Evolutionary conservation across 2,113 vertebrate genomes (phyloP).

Genomic region (Campylomormyrus tamandua): DNA sequence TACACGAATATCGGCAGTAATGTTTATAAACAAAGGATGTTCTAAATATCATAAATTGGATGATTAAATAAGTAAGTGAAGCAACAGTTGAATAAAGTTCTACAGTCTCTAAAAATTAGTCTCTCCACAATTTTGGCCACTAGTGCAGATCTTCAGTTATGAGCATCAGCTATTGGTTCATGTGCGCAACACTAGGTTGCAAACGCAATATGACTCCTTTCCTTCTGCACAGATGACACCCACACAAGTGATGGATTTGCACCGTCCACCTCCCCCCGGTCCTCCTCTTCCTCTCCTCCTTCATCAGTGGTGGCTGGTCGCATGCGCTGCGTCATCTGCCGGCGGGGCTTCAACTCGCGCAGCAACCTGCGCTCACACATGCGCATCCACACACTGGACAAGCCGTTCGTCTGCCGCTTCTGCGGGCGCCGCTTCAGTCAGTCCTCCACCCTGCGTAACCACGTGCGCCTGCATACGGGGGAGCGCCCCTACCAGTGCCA

Average conservation of each 20-base stretch:
- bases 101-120: background rate
- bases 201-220: background rate
- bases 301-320: constrained; percentile 56
- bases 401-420: constrained; percentile 95
- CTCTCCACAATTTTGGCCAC: background rate
- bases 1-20: background rate
- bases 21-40: background rate
- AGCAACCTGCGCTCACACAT: constrained; percentile 99
- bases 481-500: constrained; percentile 97
- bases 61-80: background rate
- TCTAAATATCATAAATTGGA: background rate
- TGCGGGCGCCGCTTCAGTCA: constrained; percentile 98
- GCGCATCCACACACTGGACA: constrained; percentile 99
- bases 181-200: too few relatives aligned
- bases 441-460: constrained; percentile 94
- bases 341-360: constrained; percentile 97
- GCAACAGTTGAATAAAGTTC: background rate
- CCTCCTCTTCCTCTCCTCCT: constrained; percentile 30
- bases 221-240: constrained; percentile 69
- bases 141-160: background rate
- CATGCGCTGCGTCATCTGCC: constrained; percentile 97
- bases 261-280: constrained; percentile 36
- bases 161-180: background rate
- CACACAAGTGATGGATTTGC: constrained; percentile 61
- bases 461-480: constrained; percentile 93